Base-by-base conservation (phyloP, 2,113 vertebrate species). In the Uropsilus gracilis region DNA sequence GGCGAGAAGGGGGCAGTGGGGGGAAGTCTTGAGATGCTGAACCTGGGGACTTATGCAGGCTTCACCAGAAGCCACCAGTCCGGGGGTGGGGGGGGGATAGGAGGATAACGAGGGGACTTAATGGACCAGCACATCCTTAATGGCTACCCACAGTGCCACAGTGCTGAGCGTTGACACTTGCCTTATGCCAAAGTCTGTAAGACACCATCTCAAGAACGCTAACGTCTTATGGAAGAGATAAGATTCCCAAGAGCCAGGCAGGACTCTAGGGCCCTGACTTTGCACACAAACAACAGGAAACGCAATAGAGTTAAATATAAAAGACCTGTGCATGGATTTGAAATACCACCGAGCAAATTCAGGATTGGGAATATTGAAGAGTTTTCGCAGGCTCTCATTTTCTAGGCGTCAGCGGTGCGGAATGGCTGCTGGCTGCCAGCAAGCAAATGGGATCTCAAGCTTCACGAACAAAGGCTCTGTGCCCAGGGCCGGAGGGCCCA, bases 351-450 rank as follows among this genome's bases (percentile, higher is more conserved):
- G 8, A 69, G 75, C 39, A 80, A 91, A 83, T 39, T 53, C 20
- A 83, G 83, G 48, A n/a, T 32, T 46, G 46, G 50, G 11, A 44
- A 2, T 61, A 20, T 63, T 44, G 78, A 57, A 91, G 89, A 63
- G 50, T 55, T 71, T 32, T 42, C 18, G 50, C 72, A 12, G 59
- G 42, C 14, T 81, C 32, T 46, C 24, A 0, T 50, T 44, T 93
- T n/a, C 2, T 4, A 8, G 37, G 71, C 44, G 42, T 63, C 20
- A 32, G 42, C 46, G 26, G 66, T 48, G 6, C 0, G 6, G 68
- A 93, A 34, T n/a, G 37, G 57, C 73, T 86, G 78, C 69, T n/a
- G 37, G 57, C 73, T 86, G 78, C 69, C 89, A 64, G 86, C 46
- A 66, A 90, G n/a, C 42, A 88, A 69, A 75, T 2, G 32, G 1